These are phyloP conservation scores for Drosophila mayaguana DNA, from an alignment of 2,888 invertebrate genomes.

Conservation along the genomic window DNA sequence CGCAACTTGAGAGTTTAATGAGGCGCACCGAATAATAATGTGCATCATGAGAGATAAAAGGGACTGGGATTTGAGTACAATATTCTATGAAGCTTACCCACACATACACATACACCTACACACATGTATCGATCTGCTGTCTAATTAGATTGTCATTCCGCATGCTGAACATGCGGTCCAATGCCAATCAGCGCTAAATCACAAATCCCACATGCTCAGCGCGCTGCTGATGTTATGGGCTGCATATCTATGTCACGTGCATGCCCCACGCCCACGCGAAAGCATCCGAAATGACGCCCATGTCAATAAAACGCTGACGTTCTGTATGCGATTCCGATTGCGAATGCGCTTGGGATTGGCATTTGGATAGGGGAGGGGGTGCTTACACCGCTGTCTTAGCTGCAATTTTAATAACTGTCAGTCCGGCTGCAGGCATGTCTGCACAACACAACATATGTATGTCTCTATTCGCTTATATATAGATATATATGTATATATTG, in stretches of 20 bases:
- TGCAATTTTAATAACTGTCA: conserved; percentile 32
- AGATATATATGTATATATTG: conserved; percentile 4
- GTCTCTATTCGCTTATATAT: not conserved
- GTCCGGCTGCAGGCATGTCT: not conserved
- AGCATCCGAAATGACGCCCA: conserved; percentile 6
- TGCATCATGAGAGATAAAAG: not conserved
- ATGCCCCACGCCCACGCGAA: conserved; percentile 4
- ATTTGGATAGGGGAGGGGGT: not conserved
- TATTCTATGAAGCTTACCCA: not conserved
- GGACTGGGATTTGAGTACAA: not conserved
- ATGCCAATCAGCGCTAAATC: conserved; percentile 18
- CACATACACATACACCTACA: not conserved
- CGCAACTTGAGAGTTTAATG: conserved; percentile 33
- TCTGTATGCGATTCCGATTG: conserved; percentile 12
- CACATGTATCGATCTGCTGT: conserved; percentile 37
- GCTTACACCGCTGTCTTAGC: conserved; percentile 5
- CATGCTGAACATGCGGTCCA: conserved; percentile 8
- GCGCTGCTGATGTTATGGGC: conserved; percentile 7
- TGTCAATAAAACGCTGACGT: conserved; percentile 11
- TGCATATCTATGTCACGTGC: conserved; percentile 1
- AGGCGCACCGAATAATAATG: conserved; percentile 6
- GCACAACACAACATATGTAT: not conserved
- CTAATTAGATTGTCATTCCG: conserved; percentile 33
- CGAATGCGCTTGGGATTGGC: not conserved
- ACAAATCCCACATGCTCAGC: conserved; percentile 8